Percentiles rank a stretch among this genome's conserved stretches.
Conservation (phyloP, 2,888 invertebrate genomes). For the Tholera decimalis region DNA sequence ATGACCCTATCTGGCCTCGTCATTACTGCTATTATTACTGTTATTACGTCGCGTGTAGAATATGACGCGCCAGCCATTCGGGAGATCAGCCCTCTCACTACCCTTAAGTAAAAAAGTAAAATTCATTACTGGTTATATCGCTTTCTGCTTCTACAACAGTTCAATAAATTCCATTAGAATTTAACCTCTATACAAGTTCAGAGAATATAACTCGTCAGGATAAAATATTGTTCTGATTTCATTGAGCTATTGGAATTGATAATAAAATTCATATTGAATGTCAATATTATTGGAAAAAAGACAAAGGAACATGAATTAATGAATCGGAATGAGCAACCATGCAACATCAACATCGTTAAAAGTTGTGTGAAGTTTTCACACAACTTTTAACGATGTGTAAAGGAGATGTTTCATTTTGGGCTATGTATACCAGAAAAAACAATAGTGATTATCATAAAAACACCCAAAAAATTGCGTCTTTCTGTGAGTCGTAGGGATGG, state of each 20-base stretch:
- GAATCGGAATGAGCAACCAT: constrained; percentile 2
- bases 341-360: no score
- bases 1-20: no score
- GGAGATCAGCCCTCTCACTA: no score
- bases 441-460: no score
- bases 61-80: no score
- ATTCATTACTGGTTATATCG: background rate
- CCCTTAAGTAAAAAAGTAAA: no score
- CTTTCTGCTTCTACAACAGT: background rate
- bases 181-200: background rate
- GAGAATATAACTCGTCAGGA: background rate
- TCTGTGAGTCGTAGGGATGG: no score
- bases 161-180: background rate
- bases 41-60: no score
- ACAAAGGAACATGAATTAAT: constrained; percentile 27
- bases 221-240: constrained; percentile 18
- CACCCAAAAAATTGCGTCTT: no score
- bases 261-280: constrained; percentile 7
- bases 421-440: no score
- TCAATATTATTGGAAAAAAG: background rate
- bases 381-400: constrained; percentile 9
- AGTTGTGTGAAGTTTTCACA: constrained; percentile 22
- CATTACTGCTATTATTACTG: no score
- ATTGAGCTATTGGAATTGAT: constrained; percentile 21
- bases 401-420: constrained; percentile 5